A percentile compares a stretch with the other conserved stretches of the same genome.
Conservation (phyloP, 1,140 invertebrate species). For the Pentalonia nigronervosa region DNA sequence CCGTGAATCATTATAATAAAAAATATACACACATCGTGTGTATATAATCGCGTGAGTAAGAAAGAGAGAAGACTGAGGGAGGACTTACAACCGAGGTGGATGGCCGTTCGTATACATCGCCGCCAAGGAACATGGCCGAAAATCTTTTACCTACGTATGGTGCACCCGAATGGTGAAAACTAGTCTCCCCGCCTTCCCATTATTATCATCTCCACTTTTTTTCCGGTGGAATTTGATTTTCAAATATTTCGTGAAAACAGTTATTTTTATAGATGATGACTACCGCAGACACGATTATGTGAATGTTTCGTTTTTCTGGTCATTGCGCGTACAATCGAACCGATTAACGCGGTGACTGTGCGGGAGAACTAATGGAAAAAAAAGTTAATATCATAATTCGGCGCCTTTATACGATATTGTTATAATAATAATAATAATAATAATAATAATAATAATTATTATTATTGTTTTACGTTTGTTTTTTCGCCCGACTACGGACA, state of each 20-base stretch:
- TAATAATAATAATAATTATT: too few species aligned
- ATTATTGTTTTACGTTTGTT: neutral
- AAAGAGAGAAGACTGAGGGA: neutral
- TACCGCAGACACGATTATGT: too few species aligned
- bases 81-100: neutral
- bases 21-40: neutral
- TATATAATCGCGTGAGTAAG: neutral
- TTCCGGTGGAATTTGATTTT: neutral
- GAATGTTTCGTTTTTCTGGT: neutral
- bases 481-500: neutral
- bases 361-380: neutral
- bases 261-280: neutral
- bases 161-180: neutral
- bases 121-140: constrained; percentile 17
- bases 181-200: neutral
- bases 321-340: neutral
- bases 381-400: neutral
- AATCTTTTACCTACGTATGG: neutral
- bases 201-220: neutral
- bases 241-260: neutral
- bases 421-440: too few species aligned
- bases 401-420: neutral
- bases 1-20: constrained; percentile 35
- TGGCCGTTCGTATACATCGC: neutral
- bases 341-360: too few species aligned